A percentile compares a stretch with the other conserved stretches of the same genome.
Conservation (phyloP, 1,140 invertebrate species). For the Lamellibrachia luymesi region DNA sequence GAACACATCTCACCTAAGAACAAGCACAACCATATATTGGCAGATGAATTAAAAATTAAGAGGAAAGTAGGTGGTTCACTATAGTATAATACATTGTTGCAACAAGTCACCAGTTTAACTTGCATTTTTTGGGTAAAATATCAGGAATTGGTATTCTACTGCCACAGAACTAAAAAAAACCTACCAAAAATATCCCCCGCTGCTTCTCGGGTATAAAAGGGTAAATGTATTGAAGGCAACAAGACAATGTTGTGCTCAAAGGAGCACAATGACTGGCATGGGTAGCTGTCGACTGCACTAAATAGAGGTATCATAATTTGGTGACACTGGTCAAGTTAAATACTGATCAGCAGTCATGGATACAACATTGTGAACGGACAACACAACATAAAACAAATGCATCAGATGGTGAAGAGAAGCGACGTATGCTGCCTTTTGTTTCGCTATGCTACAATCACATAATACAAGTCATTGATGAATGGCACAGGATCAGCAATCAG, state of each 20-base stretch:
- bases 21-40: too few species aligned
- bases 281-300: neutral
- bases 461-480: neutral
- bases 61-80: too few species aligned
- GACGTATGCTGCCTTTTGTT: neutral
- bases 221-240: neutral
- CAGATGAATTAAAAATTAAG: too few species aligned
- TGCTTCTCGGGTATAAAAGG: neutral
- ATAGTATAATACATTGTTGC: too few species aligned
- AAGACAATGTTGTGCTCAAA: neutral
- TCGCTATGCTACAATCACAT: neutral
- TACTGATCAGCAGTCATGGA: neutral
- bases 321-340: neutral
- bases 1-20: too few species aligned
- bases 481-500: constrained; percentile 44
- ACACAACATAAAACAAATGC: neutral
- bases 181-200: too few species aligned
- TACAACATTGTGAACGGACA: neutral
- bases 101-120: too few species aligned
- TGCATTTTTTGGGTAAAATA: too few species aligned
- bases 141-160: too few species aligned
- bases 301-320: neutral
- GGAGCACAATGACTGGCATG: neutral
- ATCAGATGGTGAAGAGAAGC: neutral
- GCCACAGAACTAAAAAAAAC: too few species aligned